A percentile compares a stretch with the other conserved stretches of the same genome.
phyloP scores from a whole-genome alignment of 2,888 invertebrate genomes.

The Thereva unica region DNA sequence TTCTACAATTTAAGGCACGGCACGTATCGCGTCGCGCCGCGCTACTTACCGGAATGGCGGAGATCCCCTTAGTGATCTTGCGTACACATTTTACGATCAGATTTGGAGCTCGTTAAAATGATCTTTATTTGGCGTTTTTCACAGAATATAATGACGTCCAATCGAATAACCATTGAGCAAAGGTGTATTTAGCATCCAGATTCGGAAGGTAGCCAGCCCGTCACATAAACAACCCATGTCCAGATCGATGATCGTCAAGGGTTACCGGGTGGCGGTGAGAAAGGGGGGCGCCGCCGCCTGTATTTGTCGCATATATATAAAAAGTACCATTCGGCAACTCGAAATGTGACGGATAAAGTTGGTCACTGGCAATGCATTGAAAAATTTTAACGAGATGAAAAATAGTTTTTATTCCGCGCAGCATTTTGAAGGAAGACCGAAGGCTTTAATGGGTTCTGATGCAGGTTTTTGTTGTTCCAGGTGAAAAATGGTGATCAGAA shows the following conservation, averaged over 20 bases:
- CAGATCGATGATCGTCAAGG: neutral
- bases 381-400: slow-evolving; percentile 38
- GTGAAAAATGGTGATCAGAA: too few species aligned
- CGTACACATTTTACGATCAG: slow-evolving; percentile 36
- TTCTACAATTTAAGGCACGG: slow-evolving; percentile 34
- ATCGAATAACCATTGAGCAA: slow-evolving; percentile 34
- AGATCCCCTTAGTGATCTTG: slow-evolving; percentile 37
- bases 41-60: slow-evolving; percentile 22
- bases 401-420: slow-evolving; percentile 27
- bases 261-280: too few species aligned
- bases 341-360: slow-evolving; percentile 16
- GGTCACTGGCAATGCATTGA: slow-evolving; percentile 24
- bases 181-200: slow-evolving; percentile 23
- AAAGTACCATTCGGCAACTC: neutral
- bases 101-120: slow-evolving; percentile 46
- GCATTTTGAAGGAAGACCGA: too few species aligned
- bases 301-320: too few species aligned
- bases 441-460: too few species aligned
- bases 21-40: slow-evolving; percentile 23
- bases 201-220: slow-evolving; percentile 23
- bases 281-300: too few species aligned
- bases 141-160: slow-evolving; percentile 35
- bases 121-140: slow-evolving; percentile 45
- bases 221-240: neutral
- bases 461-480: too few species aligned